Percentiles rank a stretch among this genome's conserved stretches.
Evolutionary conservation across 2,888 invertebrate genomes (phyloP).

Genomic region (Hoplodrina ambigua): DNA sequence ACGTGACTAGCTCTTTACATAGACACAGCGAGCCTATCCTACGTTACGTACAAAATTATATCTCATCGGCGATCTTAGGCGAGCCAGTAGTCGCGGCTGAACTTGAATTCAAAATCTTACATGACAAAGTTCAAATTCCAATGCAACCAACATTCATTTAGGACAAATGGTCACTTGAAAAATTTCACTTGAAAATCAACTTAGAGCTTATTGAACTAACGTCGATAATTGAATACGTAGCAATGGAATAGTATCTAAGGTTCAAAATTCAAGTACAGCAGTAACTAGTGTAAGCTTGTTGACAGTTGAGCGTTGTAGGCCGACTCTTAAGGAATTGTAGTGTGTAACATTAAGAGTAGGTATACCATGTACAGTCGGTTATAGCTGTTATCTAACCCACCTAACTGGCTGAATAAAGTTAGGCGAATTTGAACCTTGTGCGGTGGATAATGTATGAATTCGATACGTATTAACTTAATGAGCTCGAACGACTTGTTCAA

Average conservation of each 20-base stretch:
- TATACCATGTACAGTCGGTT: no score
- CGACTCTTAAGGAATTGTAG: slow-evolving; percentile 36
- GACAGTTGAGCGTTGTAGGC: slow-evolving; percentile 50
- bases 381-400: no score
- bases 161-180: background rate
- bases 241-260: background rate
- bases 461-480: no score
- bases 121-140: background rate
- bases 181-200: no score
- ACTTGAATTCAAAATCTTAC: slow-evolving; percentile 16
- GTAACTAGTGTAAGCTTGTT: background rate
- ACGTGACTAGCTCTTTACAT: slow-evolving; percentile 72
- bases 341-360: no score
- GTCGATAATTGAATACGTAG: background rate
- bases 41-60: slow-evolving; percentile 36
- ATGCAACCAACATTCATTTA: background rate
- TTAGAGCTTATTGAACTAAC: background rate
- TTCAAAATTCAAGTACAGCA: slow-evolving; percentile 6
- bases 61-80: slow-evolving; percentile 27
- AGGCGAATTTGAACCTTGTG: no score
- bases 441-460: no score
- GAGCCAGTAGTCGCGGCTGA: background rate
- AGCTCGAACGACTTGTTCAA: no score
- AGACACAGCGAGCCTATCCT: slow-evolving; percentile 43
- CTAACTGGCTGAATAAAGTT: no score